Evolutionary conservation across 2,113 vertebrate species (phyloP), one percentile per base, ranked within the genome.

Genomic region (Coptodon rendalli): DNA sequence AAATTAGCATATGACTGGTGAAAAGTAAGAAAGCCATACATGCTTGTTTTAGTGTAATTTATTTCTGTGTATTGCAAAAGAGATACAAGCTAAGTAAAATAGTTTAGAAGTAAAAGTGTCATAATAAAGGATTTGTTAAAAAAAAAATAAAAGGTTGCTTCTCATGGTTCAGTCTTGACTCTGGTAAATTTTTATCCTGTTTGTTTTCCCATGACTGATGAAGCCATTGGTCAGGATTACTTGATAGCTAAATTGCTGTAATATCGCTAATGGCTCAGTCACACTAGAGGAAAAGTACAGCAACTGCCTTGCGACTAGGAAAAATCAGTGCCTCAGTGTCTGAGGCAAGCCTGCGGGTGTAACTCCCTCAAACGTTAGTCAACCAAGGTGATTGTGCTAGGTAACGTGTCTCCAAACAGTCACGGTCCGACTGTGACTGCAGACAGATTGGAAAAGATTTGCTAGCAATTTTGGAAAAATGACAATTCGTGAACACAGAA

Each of bases 1-100:
- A 16, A 88, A 94, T 96, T 94, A 93, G 82, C 91, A 94, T 88
- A 48, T 87, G 85, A 89, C 45, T 91, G 87, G 45, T 71, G 56
- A 11, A 82, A 87, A 81, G 43, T 6, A 57, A 90, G 57, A 8
- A 82, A 38, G 76, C 24, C 14, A 11, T 19, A 52, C 6, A 56
- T 34, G 17, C 54, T 11, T n/a, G 24, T 83, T 80, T 63, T 38
- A 19, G 22, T 6, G 63, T 19, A 2, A 84, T 78, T n/a, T 43
- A 10, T 79, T 82, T 45, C 9, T 38, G 31, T 56, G n/a, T 56
- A 24, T 40, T 56, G n/a, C 19, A 68, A 68, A 38, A 80, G 22
- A 40, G 53, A 56, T 16, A 59, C 9, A 80, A 24, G 3, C 36
- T 24, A 68, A 68, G 36, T 68, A 68, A 40, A 78, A 9, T 19